Evolutionary conservation across 2,113 vertebrate species (phyloP).

Genomic region (Pogonocichla stellata): DNA sequence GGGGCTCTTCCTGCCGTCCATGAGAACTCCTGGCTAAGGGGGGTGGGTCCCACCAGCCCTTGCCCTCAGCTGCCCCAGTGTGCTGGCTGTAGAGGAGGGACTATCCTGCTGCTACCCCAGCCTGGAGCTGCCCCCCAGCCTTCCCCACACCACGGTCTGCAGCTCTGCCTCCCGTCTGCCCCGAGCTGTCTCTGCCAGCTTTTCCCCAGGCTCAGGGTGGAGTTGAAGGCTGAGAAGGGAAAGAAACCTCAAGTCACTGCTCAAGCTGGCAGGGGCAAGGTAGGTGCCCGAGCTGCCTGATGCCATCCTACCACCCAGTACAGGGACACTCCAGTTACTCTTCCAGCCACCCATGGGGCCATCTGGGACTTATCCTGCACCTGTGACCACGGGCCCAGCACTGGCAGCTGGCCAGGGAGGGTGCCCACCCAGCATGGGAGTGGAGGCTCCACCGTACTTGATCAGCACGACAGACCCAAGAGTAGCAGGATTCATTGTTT

Average conservation of each 20-base stretch:
- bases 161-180: not conserved
- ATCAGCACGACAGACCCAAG: not conserved
- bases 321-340: not conserved
- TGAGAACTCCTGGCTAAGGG: not conserved
- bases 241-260: not conserved
- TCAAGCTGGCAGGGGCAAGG: not conserved
- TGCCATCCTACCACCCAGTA: not conserved
- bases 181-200: accelerated
- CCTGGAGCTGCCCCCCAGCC: accelerated
- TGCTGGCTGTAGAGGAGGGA: not conserved
- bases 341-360: not conserved
- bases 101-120: not conserved
- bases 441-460: accelerated
- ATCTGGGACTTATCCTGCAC: accelerated
- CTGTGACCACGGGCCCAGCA: not conserved
- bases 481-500: not conserved
- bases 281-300: not conserved
- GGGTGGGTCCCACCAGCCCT: not conserved
- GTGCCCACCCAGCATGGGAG: not conserved
- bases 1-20: not conserved
- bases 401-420: not conserved
- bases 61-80: not conserved
- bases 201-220: accelerated
- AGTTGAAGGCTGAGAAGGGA: not conserved
- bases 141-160: accelerated